These are phyloP conservation scores for Furcifer pardalis DNA, from an alignment of 2,797 vertebrate species.

Conservation along the genomic window DNA sequence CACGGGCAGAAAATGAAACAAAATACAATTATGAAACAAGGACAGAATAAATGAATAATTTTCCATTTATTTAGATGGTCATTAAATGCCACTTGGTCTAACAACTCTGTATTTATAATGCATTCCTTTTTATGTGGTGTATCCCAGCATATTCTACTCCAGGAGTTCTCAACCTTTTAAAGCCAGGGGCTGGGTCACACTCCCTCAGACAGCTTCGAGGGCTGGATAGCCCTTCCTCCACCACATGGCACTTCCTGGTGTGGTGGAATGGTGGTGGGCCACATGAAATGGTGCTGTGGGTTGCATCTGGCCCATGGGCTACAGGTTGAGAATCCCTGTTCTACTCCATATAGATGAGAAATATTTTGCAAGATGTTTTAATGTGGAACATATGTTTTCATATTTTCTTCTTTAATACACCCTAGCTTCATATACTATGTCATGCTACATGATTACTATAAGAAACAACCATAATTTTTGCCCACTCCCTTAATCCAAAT, in stretches of 20 bases:
- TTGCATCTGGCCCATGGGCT: too few relatives aligned
- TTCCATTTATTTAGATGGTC: conserved; percentile 40
- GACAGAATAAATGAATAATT: neutral
- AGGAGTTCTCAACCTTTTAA: too few relatives aligned
- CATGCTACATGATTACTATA: conserved; percentile 13
- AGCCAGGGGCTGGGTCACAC: too few relatives aligned
- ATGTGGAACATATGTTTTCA: neutral
- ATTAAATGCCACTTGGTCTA: conserved; percentile 20
- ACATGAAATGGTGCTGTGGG: too few relatives aligned
- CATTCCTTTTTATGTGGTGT: neutral
- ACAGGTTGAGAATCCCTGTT: too few relatives aligned
- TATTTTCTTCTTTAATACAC: conserved; percentile 41
- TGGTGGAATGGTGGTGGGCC: too few relatives aligned
- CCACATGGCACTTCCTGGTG: too few relatives aligned
- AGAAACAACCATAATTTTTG: conserved; percentile 27
- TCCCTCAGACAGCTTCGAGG: too few relatives aligned
- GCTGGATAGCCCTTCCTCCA: too few relatives aligned
- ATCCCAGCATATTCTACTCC: conserved; percentile 4
- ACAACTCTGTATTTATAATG: neutral
- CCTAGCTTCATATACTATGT: conserved; percentile 16
- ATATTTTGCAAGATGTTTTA: conserved; percentile 32
- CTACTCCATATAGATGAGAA: conserved; percentile 28
- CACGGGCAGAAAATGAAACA: conserved; percentile 35
- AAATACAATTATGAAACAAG: conserved; percentile 38
- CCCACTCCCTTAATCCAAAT: neutral